Evolutionary conservation across 2,888 invertebrate species (phyloP).

Genomic region (Ditula angustiorana): DNA sequence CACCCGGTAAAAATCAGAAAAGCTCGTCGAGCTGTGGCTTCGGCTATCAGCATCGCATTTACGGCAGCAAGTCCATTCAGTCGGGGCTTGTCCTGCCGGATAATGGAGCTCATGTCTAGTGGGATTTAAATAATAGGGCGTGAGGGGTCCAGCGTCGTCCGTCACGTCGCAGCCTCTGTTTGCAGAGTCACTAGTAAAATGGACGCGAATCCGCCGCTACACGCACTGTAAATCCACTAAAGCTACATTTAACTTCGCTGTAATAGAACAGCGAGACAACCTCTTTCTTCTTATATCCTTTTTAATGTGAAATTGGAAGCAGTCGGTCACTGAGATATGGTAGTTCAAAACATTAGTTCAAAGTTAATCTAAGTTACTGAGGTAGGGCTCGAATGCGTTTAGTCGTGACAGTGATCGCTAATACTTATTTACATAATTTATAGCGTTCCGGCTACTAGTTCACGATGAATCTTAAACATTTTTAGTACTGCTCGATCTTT

Average conservation of each 20-base stretch:
- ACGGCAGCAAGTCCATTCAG: conserved; percentile 63
- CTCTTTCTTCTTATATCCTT: not conserved
- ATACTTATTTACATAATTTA: not conserved
- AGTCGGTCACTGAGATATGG: not conserved
- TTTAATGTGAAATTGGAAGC: not conserved
- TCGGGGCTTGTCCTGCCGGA: conserved; percentile 53
- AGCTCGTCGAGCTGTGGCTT: conserved; percentile 48
- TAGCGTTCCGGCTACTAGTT: not conserved
- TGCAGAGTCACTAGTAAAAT: conserved; percentile 57
- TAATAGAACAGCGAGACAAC: conserved; percentile 23
- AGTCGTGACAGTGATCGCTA: conserved; percentile 4
- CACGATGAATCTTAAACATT: not conserved
- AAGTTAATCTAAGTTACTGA: not conserved
- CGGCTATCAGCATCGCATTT: conserved; percentile 60
- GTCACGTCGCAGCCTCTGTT: conserved; percentile 57
- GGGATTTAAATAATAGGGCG: conserved; percentile 77
- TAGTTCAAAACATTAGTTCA: not conserved
- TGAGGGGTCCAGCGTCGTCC: conserved; percentile 52
- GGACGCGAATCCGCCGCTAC: conserved; percentile 50
- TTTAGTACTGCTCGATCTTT: not conserved
- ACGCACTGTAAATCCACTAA: conserved; percentile 31
- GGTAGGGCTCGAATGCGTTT: not conserved
- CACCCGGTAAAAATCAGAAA: conserved; percentile 13
- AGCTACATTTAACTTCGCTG: conserved; percentile 35
- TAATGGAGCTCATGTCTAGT: conserved; percentile 71